These are phyloP conservation scores for Platycheirus albimanus DNA, from an alignment of 2,888 invertebrate genomes.

Conservation along the genomic window DNA sequence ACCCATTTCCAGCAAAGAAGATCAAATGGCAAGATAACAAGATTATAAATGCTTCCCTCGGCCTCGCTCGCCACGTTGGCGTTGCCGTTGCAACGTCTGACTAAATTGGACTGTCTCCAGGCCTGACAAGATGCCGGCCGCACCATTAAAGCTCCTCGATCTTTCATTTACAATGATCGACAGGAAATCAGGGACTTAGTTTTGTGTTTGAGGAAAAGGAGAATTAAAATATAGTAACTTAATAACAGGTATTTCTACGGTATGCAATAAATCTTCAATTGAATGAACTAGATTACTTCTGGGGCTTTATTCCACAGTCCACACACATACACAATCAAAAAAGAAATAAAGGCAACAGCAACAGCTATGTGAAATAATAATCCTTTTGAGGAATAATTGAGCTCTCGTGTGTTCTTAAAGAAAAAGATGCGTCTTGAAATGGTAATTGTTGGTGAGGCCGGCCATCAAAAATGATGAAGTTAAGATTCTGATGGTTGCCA, in stretches of 20 bases:
- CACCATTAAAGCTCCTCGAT: conserved; percentile 7
- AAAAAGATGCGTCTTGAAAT: conserved; percentile 34
- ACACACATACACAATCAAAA: too few species aligned
- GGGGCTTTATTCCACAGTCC: conserved; percentile 30
- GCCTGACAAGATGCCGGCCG: conserved; percentile 56
- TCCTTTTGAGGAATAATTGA: conserved; percentile 1
- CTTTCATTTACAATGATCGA: conserved; percentile 43
- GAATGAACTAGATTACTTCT: conserved; percentile 72
- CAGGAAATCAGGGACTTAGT: conserved; percentile 54
- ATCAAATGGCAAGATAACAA: conserved; percentile 70
- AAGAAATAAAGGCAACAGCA: conserved; percentile 4
- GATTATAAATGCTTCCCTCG: conserved; percentile 35
- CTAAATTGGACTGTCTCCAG: conserved; percentile 21
- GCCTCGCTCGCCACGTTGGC: not conserved
- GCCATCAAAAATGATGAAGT: conserved; percentile 54
- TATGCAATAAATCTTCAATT: conserved; percentile 74
- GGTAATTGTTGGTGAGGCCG: conserved; percentile 59
- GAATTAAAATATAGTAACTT: conserved; percentile 72
- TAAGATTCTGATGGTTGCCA: not conserved
- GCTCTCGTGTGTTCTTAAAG: not conserved
- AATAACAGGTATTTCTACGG: conserved; percentile 71
- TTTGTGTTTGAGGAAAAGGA: conserved; percentile 59
- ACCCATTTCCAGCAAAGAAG: conserved; percentile 38
- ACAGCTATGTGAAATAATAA: conserved; percentile 31
- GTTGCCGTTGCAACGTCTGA: not conserved